Conservation (phyloP, 2,888 invertebrate species). For the Sarcophaga caerulescens region DNA sequence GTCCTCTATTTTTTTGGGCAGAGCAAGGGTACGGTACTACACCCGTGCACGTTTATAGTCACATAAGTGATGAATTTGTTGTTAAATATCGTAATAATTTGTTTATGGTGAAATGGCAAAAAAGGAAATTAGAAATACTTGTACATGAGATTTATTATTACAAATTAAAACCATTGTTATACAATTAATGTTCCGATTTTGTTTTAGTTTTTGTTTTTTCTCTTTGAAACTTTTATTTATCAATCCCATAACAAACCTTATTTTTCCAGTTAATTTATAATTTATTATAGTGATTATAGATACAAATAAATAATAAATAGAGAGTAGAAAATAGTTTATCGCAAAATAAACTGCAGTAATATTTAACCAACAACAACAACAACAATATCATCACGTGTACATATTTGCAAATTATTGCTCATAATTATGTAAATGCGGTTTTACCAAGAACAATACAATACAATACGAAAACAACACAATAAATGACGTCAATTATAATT, state of each 20-base stretch:
- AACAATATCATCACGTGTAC: background rate
- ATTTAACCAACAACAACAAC: background rate
- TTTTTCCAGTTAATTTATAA: conserved; percentile 1
- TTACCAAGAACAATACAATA: background rate
- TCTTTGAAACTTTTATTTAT: conserved; percentile 4
- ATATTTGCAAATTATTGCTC: conserved; percentile 11
- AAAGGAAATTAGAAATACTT: background rate
- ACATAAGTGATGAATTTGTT: background rate
- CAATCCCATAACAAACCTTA: background rate
- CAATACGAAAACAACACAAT: background rate
- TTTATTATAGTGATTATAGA: conserved; percentile 11
- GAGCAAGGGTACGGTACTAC: background rate
- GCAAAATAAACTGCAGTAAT: background rate
- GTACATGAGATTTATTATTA: background rate
- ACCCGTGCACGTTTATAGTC: background rate
- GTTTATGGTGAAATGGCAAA: background rate
- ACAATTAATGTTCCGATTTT: background rate
- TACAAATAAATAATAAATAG: background rate
- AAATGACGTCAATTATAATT: conserved; percentile 41
- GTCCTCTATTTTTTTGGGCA: background rate
- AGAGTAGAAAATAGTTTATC: background rate
- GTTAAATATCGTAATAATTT: background rate
- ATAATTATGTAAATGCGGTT: conserved; percentile 48
- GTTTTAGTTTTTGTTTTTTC: background rate
- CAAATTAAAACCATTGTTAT: background rate